Percentiles rank a stretch among this genome's conserved stretches.
Conservation (phyloP, 2,888 invertebrate species). For the Silvanus unidentatus region DNA sequence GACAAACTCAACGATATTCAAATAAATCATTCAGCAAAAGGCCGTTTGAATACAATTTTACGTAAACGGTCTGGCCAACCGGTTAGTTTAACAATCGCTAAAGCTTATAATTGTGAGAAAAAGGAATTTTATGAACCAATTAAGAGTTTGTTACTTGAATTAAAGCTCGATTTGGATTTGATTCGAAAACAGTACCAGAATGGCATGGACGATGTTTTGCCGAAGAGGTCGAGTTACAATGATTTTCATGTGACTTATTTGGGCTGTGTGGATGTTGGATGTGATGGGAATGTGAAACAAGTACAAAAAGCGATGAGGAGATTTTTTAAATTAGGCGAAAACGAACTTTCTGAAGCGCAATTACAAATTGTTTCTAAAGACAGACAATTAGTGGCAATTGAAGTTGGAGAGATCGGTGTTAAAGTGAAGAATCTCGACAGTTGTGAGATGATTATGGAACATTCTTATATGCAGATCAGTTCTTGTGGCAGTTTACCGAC, state of each 20-base stretch:
- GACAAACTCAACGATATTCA: conserved; percentile 57
- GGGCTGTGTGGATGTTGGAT: conserved; percentile 48
- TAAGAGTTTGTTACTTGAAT: conserved; percentile 32
- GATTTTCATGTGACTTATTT: conserved; percentile 43
- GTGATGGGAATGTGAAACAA: conserved; percentile 49
- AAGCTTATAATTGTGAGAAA: conserved; percentile 47
- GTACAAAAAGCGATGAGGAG: conserved; percentile 48
- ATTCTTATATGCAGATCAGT: conserved; percentile 61
- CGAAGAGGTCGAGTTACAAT: conserved; percentile 2
- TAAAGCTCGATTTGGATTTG: conserved; percentile 33
- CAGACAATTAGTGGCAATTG: conserved; percentile 44
- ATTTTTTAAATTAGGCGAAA: conserved; percentile 24
- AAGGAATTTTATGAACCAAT: conserved; percentile 49
- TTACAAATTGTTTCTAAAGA: conserved; percentile 11
- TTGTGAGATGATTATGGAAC: conserved; percentile 50
- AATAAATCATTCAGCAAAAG: conserved; percentile 46
- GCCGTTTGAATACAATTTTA: conserved; percentile 49
- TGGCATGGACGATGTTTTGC: conserved; percentile 4
- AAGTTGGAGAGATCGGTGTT: conserved; percentile 52
- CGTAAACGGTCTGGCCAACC: conserved; percentile 34
- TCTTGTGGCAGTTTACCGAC: conserved; percentile 55
- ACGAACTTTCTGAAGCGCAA: conserved; percentile 15
- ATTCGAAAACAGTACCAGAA: conserved; percentile 18
- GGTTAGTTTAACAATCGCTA: conserved; percentile 48
- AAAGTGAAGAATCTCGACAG: conserved; percentile 43